A percentile compares a stretch with the other conserved stretches of the same genome.
These are phyloP conservation scores for Pseudococcus longispinus DNA, from an alignment of 2,888 invertebrate species.

Conservation along the genomic window DNA sequence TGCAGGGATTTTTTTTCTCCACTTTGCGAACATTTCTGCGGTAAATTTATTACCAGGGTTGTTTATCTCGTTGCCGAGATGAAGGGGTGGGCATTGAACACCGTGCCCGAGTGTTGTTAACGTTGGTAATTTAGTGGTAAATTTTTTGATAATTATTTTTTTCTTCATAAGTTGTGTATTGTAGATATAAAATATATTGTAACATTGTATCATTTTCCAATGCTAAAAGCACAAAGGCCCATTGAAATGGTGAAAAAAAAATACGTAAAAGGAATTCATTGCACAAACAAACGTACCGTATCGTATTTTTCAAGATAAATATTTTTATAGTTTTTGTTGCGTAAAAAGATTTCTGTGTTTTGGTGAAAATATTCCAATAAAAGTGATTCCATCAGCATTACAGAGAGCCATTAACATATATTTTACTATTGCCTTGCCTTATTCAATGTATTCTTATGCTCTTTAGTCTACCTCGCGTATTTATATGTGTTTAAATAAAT, in stretches of 20 bases:
- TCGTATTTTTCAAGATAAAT: not conserved
- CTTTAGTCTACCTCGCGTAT: not conserved
- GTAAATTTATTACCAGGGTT: not conserved
- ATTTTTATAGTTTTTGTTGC: constrained; percentile 10
- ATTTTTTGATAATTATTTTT: not conserved
- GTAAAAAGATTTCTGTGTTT: constrained; percentile 11
- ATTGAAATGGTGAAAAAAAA: not conserved
- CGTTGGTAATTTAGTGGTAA: not conserved
- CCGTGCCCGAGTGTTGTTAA: not conserved
- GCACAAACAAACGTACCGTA: not conserved
- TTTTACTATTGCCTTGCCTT: not conserved
- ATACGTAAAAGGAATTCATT: not conserved
- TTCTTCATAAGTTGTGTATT: not conserved
- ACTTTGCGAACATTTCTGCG: not conserved
- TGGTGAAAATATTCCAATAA: constrained; percentile 16
- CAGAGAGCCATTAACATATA: constrained; percentile 1
- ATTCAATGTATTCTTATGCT: not conserved
- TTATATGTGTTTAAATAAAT: not conserved
- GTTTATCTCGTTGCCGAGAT: not conserved
- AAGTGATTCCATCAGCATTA: constrained; percentile 16
- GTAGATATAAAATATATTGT: not conserved
- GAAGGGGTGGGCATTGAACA: not conserved
- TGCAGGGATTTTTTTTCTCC: not conserved
- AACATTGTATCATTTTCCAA: not conserved
- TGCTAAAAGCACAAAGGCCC: not conserved